Evolutionary conservation across 2,797 vertebrate species (phyloP), one percentile per base, ranked within the genome.

Genomic region (Gouania willdenowi): DNA sequence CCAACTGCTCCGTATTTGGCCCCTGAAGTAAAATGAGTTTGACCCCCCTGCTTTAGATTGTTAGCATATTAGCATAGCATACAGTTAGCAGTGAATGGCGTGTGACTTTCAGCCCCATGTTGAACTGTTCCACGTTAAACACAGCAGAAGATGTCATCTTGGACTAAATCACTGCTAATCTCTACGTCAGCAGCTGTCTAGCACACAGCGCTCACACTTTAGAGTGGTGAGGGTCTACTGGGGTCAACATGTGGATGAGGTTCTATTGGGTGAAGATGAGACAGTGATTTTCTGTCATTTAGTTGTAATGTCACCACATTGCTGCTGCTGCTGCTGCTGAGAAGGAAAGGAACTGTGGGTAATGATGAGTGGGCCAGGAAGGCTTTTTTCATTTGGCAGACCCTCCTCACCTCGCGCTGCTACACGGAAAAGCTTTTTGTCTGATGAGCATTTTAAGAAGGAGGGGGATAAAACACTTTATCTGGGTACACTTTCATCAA

Each of bases 401-500:
- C 36, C 49, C 62, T 8, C 54, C 41, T 37, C 58, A 38, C 31
- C 35, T 52, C 32, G 63, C 42, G 21, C 27, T 22, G 5, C 50
- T 43, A 77, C 75, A 80, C 47, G 69, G 47, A 81, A 75, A 76
- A 75, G 74, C 75, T 84, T 63, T 81, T 71, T 79, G 49, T 56
- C 36, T 82, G 75, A 83, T 79, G 73, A 79, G 44, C 56, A 52
- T 21, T 14, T 22, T 47, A 14, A 40, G 30, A n/a, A 17, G 11
- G 10, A 21, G 47, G 24, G 20, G 23, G 29, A 12, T 38, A 24
- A 39, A 60, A 64, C 29, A 46, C 49, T 36, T 63, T 22, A n/a
- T 22, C 6, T 25, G 24, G 31, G 35, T 27, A 41, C 12, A 37
- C 18, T 58, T 26, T 39, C 41, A 13, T 14, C 40, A 33, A 24